These are phyloP conservation scores for Mactra quadrangularis DNA, from an alignment of 1,140 invertebrate genomes.

Conservation along the genomic window DNA sequence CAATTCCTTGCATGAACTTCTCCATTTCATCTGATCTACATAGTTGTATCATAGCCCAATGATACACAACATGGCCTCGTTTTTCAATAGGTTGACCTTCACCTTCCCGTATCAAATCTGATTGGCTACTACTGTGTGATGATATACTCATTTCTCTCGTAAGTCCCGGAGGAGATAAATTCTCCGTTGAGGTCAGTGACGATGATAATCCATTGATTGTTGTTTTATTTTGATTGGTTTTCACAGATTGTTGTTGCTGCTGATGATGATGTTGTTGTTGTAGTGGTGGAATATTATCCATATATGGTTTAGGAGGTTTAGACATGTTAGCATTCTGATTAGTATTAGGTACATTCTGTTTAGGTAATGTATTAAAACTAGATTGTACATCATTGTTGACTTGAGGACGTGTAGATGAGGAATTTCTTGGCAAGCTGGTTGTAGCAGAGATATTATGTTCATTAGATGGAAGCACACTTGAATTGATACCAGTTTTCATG, in stretches of 20 bases:
- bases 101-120: conserved; percentile 45
- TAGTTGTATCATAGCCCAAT: conserved; percentile 76
- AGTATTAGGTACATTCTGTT: not conserved
- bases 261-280: not conserved
- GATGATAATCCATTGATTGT: conserved; percentile 25
- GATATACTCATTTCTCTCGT: conserved; percentile 59
- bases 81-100: conserved; percentile 54
- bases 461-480: conserved; percentile 2
- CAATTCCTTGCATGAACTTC: conserved; percentile 75
- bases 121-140: conserved; percentile 66
- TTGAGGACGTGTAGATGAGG: not conserved
- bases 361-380: not conserved
- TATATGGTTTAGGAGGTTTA: not conserved
- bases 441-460: conserved; percentile 8
- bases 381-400: not conserved
- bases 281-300: too few relatives aligned
- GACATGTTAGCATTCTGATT: not conserved
- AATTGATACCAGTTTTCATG: not conserved
- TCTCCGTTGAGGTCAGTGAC: conserved; percentile 24
- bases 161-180: conserved; percentile 16
- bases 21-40: conserved; percentile 73
- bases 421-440: conserved; percentile 31
- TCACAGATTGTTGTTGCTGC: not conserved
- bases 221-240: conserved; percentile 5
- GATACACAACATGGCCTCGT: conserved; percentile 76